Percentiles rank a stretch among this genome's conserved stretches.
Evolutionary conservation across 2,888 invertebrate species (phyloP).

Genomic region (Dascillus cervinus): DNA sequence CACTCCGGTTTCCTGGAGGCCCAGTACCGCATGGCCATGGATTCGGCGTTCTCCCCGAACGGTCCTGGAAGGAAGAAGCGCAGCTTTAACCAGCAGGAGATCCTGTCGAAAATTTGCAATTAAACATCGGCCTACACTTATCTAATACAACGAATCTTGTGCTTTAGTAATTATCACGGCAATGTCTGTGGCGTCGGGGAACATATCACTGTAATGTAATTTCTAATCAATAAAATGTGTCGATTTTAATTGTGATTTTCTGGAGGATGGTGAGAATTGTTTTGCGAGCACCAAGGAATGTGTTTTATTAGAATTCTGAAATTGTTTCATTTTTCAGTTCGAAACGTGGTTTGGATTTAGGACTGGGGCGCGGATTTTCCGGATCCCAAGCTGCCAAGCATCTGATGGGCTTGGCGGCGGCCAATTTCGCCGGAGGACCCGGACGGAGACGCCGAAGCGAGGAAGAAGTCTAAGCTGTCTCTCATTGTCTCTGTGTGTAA

Average conservation of each 20-base stretch:
- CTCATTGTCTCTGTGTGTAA: conserved; percentile 1
- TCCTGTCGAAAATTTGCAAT: too few species aligned
- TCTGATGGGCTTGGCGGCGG: conserved; percentile 82
- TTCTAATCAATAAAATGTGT: too few species aligned
- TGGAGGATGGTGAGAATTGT: too few species aligned
- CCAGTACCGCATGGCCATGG: conserved; percentile 76
- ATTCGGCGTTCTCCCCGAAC: conserved; percentile 76
- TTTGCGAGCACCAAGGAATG: too few species aligned
- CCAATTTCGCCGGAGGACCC: conserved; percentile 83
- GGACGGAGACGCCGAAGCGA: conserved; percentile 75
- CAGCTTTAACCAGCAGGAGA: too few species aligned
- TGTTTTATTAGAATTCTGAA: too few species aligned
- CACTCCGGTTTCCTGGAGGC: conserved; percentile 79
- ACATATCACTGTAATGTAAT: too few species aligned
- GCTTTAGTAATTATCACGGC: background rate
- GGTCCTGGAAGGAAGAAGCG: conserved; percentile 79
- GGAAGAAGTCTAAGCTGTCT: conserved; percentile 28
- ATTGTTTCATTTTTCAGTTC: conserved; percentile 48
- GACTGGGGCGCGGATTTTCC: conserved; percentile 80
- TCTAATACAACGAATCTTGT: background rate
- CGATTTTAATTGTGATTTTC: too few species aligned
- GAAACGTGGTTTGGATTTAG: conserved; percentile 82
- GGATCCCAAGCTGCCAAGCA: conserved; percentile 88
- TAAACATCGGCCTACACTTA: conserved; percentile 1
- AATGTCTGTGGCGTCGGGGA: conserved; percentile 1